phyloP scores from a whole-genome alignment of 2,113 vertebrate species.

The Xenus cinereus region DNA sequence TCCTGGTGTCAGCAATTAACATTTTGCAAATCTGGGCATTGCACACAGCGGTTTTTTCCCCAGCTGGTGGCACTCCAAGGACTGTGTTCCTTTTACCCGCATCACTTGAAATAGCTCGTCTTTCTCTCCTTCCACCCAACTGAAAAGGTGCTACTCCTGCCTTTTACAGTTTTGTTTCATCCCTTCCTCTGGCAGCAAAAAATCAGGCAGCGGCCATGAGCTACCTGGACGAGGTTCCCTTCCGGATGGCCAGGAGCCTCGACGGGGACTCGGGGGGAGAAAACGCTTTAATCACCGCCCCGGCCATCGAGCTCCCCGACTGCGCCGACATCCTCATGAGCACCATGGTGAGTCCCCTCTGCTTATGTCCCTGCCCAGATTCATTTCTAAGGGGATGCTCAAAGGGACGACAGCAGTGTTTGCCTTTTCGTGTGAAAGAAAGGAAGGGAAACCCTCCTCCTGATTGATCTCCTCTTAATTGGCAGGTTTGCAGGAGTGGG shows the following conservation, averaged over 20 bases:
- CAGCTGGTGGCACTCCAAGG: background rate
- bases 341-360: conserved; percentile 80
- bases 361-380: fast-evolving
- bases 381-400: background rate
- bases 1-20: background rate
- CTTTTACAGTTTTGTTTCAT: background rate
- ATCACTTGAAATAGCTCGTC: background rate
- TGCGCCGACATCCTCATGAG: conserved; percentile 79
- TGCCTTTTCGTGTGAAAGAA: background rate
- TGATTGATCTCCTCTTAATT: background rate
- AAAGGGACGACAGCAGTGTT: background rate
- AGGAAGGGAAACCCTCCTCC: background rate
- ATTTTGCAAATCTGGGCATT: background rate
- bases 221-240: conserved; percentile 83
- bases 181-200: background rate
- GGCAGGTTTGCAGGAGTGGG: background rate
- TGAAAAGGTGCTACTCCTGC: background rate
- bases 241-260: conserved; percentile 73
- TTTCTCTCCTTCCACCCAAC: background rate
- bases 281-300: conserved; percentile 1
- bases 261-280: conserved; percentile 35
- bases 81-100: background rate
- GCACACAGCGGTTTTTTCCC: background rate
- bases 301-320: conserved; percentile 71
- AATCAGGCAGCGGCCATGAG: conserved; percentile 49